Evolutionary conservation across 1,140 invertebrate genomes (phyloP).

Genomic region (Habropoda laboriosa): DNA sequence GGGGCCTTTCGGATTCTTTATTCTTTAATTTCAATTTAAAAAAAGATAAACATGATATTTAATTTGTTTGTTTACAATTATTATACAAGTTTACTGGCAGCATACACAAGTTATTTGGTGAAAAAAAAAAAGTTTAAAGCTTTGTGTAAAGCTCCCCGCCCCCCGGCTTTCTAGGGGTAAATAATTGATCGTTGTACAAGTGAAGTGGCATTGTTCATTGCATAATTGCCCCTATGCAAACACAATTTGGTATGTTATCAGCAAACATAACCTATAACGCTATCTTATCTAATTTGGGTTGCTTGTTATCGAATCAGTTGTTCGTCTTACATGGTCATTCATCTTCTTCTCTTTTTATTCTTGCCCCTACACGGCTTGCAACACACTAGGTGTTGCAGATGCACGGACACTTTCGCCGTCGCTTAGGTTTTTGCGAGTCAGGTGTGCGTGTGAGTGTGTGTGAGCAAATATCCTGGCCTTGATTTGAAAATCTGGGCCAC

Average conservation of each 20-base stretch:
- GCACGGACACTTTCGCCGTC: slow-evolving; percentile 37
- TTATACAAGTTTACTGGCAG: too few relatives aligned
- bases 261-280: not conserved
- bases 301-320: not conserved
- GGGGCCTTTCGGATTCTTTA: too few relatives aligned
- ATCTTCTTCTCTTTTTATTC: not conserved
- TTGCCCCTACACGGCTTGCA: not conserved
- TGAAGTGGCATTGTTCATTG: not conserved
- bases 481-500: slow-evolving; percentile 50
- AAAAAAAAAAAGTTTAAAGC: too few relatives aligned
- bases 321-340: not conserved
- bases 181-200: not conserved
- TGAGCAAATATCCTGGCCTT: slow-evolving; percentile 43
- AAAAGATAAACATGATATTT: too few relatives aligned
- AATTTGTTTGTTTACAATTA: too few relatives aligned
- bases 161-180: too few relatives aligned
- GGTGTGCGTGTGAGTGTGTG: not conserved
- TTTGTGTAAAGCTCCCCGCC: too few relatives aligned
- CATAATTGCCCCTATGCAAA: not conserved
- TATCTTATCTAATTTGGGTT: slow-evolving; percentile 9
- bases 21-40: too few relatives aligned
- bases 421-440: slow-evolving; percentile 18
- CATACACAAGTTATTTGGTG: too few relatives aligned
- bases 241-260: not conserved
- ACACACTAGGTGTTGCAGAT: slow-evolving; percentile 1